Base-by-base conservation (phyloP, 2,113 vertebrate genomes). In the Halichoerus grypus region DNA sequence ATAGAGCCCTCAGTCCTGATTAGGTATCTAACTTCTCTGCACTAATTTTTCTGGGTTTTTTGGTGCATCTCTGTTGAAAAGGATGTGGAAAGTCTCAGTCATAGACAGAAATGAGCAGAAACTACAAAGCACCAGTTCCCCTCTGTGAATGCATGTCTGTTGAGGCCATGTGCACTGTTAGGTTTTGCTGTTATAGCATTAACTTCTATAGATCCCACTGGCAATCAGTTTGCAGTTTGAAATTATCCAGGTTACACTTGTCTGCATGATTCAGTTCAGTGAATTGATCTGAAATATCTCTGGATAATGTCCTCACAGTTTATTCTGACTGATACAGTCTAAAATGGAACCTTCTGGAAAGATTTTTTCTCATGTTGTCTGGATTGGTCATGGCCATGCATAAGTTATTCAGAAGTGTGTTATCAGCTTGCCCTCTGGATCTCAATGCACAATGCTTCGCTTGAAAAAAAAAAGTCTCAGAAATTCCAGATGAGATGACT, bases 41-140 rank as follows among this genome's bases (percentile, higher is more conserved):
- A n/a, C 36, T 7, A 0, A 33, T 11, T 26, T 79, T 80, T 42
- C 42, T 2, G 0, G 1, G 7, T 2, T n/a, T 33, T 26, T n/a
- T 1, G 7, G 11, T 13, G 5, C 3, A 1, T 16, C 51, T 79
- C 21, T 31, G 14, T 5, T 72, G 13, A 61, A 61, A 84, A 82
- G 24, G 53, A 5, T 2, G 7, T 15, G 7, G 7, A 42, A 61
- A 49, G 21, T 46, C 1, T 67, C 74, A 7, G 14, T 63, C 80
- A 69, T 21, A 22, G n/a, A 24, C 19, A 39, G 76, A 91, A 55
- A 24, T 15, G 6, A 63, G n/a, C 33, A 15, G 39, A 31, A 24
- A 4, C 36, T 7, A 0, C 2, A 8, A 12, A 2, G 18, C 21
- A 3, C 26, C 3, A 0, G 24, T 1, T 49, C 42, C 31, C 46